phyloP scores from a whole-genome alignment of 2,888 invertebrate genomes.

The Tenodera sinensis region DNA sequence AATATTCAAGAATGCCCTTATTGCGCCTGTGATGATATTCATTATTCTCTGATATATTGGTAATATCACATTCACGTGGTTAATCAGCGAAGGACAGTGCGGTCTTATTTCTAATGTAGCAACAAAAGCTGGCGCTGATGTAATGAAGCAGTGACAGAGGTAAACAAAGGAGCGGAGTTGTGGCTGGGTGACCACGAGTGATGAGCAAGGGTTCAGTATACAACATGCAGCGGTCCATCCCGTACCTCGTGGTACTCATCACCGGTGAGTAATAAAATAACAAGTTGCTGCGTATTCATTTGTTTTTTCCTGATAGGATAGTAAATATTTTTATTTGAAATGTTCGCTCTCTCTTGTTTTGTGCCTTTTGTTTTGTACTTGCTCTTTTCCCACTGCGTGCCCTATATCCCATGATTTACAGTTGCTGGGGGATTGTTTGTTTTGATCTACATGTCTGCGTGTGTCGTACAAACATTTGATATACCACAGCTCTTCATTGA shows the following conservation, averaged over 20 bases:
- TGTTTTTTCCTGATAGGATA: not conserved
- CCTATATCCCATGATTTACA: not conserved
- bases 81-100: not conserved
- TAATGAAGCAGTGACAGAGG: not conserved
- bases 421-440: not conserved
- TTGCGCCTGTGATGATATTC: no score
- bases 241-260: not conserved
- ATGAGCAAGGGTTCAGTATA: not conserved
- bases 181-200: not conserved
- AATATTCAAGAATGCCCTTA: no score
- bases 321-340: not conserved
- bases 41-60: no score
- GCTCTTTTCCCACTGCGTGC: not conserved
- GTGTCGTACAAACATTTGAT: not conserved
- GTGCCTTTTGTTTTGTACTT: not conserved
- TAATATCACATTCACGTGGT: not conserved
- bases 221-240: not conserved
- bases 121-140: not conserved
- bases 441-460: not conserved
- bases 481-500: not conserved
- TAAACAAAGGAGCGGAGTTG: not conserved
- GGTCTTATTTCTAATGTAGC: not conserved
- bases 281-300: not conserved
- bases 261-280: not conserved
- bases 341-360: not conserved